These are phyloP conservation scores for Amiota mariae DNA, from an alignment of 2,888 invertebrate genomes.

Conservation along the genomic window DNA sequence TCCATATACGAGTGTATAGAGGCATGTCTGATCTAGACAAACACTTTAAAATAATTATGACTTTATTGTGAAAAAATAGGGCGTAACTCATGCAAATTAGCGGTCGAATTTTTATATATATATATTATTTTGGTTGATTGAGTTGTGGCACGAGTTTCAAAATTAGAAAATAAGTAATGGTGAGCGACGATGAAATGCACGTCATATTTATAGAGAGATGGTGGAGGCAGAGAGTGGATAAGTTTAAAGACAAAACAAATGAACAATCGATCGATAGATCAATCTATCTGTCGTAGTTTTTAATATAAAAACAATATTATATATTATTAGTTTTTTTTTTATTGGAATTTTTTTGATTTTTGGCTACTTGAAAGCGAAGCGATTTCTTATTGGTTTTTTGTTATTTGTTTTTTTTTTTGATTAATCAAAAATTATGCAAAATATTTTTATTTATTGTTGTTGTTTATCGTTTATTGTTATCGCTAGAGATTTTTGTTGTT, in stretches of 20 bases:
- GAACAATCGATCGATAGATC: no score
- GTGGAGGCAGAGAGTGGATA: no score
- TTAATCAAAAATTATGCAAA: slow-evolving; percentile 25
- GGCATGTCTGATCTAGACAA: slow-evolving; percentile 7
- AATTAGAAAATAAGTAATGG: slow-evolving; percentile 49
- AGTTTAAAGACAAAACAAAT: neutral
- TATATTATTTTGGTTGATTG: no score
- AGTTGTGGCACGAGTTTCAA: slow-evolving; percentile 57
- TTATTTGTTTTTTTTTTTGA: slow-evolving; percentile 7
- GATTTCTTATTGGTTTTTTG: slow-evolving; percentile 18
- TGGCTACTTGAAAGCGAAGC: neutral
- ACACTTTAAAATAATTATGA: slow-evolving; percentile 19
- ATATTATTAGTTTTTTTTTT: no score
- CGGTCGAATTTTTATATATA: slow-evolving; percentile 47
- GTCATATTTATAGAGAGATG: neutral
- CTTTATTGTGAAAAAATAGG: slow-evolving; percentile 44
- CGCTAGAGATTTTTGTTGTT: neutral
- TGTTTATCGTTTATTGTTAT: slow-evolving; percentile 15
- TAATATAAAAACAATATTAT: neutral
- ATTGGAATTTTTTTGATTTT: neutral
- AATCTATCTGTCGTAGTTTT: no score
- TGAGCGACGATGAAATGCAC: neutral
- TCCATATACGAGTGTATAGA: neutral
- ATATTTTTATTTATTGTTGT: slow-evolving; percentile 4
- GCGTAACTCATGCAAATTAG: slow-evolving; percentile 56